Percentiles rank a stretch among this genome's conserved stretches.
Evolutionary conservation across 1,140 invertebrate genomes (phyloP).

Genomic region (Hetaerina americana): DNA sequence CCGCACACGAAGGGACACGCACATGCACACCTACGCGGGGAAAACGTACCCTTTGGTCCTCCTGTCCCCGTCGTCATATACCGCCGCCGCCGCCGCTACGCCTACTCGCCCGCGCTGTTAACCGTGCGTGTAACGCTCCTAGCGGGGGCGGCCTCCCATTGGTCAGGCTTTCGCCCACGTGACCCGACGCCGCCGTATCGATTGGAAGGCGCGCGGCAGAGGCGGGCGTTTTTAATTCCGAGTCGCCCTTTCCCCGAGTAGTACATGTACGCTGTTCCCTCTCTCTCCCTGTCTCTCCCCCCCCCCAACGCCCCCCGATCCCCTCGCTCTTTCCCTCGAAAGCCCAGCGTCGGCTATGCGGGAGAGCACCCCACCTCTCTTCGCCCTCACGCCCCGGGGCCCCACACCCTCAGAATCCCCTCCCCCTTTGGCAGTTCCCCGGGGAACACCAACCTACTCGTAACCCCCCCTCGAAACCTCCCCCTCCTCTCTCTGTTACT

Average conservation of each 20-base stretch:
- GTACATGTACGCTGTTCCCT: background rate
- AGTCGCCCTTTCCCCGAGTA: background rate
- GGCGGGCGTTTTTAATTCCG: background rate
- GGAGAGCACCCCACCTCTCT: background rate
- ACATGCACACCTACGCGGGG: background rate
- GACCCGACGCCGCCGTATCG: background rate
- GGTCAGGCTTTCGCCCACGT: background rate
- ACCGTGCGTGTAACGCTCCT: background rate
- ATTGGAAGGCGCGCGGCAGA: background rate
- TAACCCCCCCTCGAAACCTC: no score
- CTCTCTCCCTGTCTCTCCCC: no score
- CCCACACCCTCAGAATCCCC: no score
- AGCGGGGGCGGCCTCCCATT: background rate
- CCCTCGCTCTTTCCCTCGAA: no score
- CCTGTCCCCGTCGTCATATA: background rate
- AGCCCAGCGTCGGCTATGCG: no score
- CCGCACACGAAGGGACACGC: background rate
- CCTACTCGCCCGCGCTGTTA: background rate
- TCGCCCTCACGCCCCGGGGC: no score
- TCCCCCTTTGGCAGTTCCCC: no score
- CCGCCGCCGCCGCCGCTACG: background rate
- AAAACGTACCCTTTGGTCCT: background rate
- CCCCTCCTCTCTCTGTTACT: no score
- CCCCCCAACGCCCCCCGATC: no score
- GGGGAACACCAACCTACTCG: no score